A percentile compares a stretch with the other conserved stretches of the same genome.
phyloP scores from a whole-genome alignment of 2,888 invertebrate genomes.

The Ditula angustiorana region DNA sequence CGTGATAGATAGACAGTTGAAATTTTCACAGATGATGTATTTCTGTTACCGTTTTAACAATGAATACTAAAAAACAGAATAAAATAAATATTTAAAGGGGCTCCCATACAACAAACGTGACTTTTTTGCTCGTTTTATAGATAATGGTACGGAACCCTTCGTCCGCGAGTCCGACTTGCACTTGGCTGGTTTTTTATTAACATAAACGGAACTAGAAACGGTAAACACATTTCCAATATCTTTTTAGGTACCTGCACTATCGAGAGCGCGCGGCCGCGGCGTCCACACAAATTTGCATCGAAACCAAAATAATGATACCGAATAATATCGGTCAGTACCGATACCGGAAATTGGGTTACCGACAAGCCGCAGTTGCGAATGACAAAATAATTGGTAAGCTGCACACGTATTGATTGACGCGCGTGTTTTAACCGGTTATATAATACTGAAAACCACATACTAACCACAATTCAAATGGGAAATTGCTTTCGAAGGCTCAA shows the following conservation, averaged over 20 bases:
- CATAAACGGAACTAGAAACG: not conserved
- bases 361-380: conserved; percentile 41
- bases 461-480: not conserved
- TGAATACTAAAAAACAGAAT: too few relatives aligned
- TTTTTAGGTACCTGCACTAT: not conserved
- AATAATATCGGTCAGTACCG: conserved; percentile 35
- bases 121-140: too few relatives aligned
- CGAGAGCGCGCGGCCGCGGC: conserved; percentile 5
- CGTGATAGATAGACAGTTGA: too few relatives aligned
- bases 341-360: conserved; percentile 46
- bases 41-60: too few relatives aligned
- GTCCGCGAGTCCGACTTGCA: too few relatives aligned
- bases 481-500: not conserved
- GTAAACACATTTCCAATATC: not conserved
- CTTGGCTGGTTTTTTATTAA: too few relatives aligned
- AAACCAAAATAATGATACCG: conserved; percentile 29
- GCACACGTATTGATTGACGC: conserved; percentile 14
- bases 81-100: too few relatives aligned
- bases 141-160: too few relatives aligned
- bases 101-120: too few relatives aligned
- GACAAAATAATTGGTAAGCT: conserved; percentile 42
- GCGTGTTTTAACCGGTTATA: not conserved
- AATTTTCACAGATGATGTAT: too few relatives aligned
- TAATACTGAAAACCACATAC: conserved; percentile 16
- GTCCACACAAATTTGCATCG: conserved; percentile 40